Evolutionary conservation across 2,888 invertebrate genomes (phyloP), one percentile per base, ranked within the genome.

Genomic region (Podotricha telesiphe): DNA sequence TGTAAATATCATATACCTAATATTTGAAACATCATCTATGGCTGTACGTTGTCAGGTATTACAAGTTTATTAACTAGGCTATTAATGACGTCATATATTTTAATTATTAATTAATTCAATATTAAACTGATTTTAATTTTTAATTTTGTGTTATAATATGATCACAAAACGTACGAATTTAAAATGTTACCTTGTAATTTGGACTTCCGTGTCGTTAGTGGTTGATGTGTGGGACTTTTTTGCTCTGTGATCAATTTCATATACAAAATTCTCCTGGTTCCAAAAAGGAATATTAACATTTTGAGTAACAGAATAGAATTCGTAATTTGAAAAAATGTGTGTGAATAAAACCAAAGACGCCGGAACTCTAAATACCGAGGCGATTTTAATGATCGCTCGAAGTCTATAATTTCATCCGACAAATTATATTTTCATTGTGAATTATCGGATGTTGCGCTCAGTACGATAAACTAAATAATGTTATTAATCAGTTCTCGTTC

Each of bases 371-470:
- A 72, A 72, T 64, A 53, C 63, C 68, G 28, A 63, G 63, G 34
- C 37, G 45, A 65, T 73, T 59, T 63, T 67, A 73, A 73, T 69
- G 67, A 51, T 65, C 67, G 20, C 71, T 70, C 72, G 71, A 37
- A 48, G 74, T 69, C 72, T 71, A 75, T 80, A 78, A 82, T 78
- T 77, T 69, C 72, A 65, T 73, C 62, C 73, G 73, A 75, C 73
- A 76, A 79, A 79, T 75, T 75, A 78, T 82, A 77, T 79, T 80
- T 79, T 77, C 76, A 79, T 78, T 76, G 77, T 79, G 77, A 80
- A 78, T 79, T 80, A 82, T 82, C 79, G 79, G 61, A 63, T 63
- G 47, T 67, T 48, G 48, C 64, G 53, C 59, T 61, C 59, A 53
- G 56, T 42, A 48, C 62, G 69, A 55, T 66, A 62, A 65, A 65